These are phyloP conservation scores for Pinctada fucata DNA, from an alignment of 2,888 invertebrate genomes.

Conservation along the genomic window DNA sequence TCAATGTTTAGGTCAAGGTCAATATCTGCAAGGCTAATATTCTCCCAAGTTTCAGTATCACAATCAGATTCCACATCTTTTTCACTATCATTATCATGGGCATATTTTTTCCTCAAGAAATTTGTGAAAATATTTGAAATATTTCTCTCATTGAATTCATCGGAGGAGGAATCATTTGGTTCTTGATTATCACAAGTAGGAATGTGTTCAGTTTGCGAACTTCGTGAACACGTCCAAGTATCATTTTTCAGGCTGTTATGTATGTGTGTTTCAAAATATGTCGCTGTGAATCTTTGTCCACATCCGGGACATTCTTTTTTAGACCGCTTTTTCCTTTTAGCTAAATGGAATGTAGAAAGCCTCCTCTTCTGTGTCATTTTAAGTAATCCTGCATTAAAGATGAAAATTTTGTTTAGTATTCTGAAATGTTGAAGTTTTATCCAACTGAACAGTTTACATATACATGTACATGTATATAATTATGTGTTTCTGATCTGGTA, in stretches of 20 bases:
- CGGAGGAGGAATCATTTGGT: neutral
- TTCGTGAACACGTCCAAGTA: constrained; percentile 1
- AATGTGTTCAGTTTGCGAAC: neutral
- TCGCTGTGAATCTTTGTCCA: constrained; percentile 2
- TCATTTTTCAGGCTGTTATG: neutral
- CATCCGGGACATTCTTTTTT: constrained; percentile 13
- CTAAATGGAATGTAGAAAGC: constrained; percentile 2
- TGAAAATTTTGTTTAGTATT: too few relatives aligned
- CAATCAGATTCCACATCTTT: neutral
- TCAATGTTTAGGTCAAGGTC: neutral
- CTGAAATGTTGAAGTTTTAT: too few relatives aligned
- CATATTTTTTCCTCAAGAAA: neutral
- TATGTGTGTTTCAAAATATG: neutral
- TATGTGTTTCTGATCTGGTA: too few relatives aligned
- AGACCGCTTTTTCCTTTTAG: constrained; percentile 12
- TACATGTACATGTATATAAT: too few relatives aligned
- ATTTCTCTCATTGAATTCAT: neutral
- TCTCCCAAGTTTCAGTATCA: constrained; percentile 6
- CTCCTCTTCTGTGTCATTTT: constrained; percentile 4
- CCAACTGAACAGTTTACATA: too few relatives aligned
- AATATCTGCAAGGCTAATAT: neutral
- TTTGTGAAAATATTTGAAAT: neutral
- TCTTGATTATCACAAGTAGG: neutral
- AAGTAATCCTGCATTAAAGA: too few relatives aligned
- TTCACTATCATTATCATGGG: neutral